Conservation (phyloP, 2,113 vertebrate species). For the Vombatus ursinus region DNA sequence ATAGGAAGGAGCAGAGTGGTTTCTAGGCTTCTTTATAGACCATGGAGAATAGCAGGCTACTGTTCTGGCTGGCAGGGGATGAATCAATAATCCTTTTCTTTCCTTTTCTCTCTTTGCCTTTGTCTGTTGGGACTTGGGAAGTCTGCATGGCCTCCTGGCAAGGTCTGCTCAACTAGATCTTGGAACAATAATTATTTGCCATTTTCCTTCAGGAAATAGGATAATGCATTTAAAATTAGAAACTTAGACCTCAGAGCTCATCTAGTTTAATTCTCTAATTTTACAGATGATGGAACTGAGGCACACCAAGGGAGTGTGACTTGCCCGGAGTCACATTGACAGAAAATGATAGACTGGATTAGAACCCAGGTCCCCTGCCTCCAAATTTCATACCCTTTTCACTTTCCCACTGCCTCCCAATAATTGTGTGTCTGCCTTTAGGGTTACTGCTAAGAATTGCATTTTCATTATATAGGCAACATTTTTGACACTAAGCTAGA, state of each 20-base stretch:
- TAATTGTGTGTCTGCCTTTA: background rate
- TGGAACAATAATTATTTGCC: background rate
- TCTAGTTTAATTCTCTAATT: background rate
- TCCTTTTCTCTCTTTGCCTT: background rate
- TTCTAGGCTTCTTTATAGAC: background rate
- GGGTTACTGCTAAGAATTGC: background rate
- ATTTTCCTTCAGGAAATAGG: background rate
- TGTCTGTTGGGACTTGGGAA: background rate
- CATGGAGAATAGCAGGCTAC: background rate
- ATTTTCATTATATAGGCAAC: background rate
- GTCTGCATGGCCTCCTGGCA: background rate
- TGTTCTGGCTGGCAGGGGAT: background rate
- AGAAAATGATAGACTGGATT: background rate
- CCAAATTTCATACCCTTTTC: background rate
- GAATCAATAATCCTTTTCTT: background rate
- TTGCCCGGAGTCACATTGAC: background rate
- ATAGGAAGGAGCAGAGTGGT: background rate
- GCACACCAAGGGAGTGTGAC: background rate
- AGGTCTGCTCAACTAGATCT: background rate
- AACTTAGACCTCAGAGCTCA: background rate
- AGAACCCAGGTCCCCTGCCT: background rate
- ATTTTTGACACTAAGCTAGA: background rate
- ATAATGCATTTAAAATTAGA: background rate
- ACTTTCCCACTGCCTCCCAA: background rate
- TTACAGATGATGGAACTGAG: background rate